Evolutionary conservation across 2,797 vertebrate species (phyloP).

Genomic region (Eulemur mongoz): DNA sequence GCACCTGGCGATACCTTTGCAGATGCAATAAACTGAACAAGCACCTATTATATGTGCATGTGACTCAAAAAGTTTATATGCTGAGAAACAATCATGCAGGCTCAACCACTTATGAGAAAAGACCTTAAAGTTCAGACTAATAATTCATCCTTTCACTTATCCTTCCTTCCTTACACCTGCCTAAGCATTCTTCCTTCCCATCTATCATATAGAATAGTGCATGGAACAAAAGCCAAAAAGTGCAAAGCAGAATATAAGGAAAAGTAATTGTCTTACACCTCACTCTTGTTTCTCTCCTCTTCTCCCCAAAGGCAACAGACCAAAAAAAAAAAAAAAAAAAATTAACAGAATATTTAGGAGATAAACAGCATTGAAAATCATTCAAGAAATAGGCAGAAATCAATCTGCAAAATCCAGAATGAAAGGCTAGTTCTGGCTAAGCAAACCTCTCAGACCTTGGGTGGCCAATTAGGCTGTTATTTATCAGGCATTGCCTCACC

Average conservation of each 20-base stretch:
- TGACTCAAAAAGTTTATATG: neutral
- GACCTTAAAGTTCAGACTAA: neutral
- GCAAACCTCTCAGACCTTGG: neutral
- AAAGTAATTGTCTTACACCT: neutral
- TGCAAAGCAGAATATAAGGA: neutral
- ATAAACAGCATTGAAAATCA: neutral
- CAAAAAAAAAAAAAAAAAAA: neutral
- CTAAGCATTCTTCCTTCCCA: neutral
- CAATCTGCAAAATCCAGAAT: neutral
- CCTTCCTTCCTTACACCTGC: neutral
- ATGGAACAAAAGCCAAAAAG: neutral
- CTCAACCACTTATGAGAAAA: neutral
- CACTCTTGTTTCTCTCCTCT: neutral
- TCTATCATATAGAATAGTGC: neutral
- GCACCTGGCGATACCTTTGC: neutral
- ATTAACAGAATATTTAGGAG: neutral
- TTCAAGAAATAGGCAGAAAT: neutral
- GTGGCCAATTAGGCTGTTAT: neutral
- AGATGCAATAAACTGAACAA: neutral
- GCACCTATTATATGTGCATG: neutral
- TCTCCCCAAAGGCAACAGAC: neutral
- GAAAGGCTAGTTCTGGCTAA: neutral
- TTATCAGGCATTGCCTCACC: neutral
- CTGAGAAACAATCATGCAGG: neutral
- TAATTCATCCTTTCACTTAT: neutral